These are phyloP conservation scores for Cercopithecus petaurista DNA, from an alignment of 2,797 vertebrate genomes.

Conservation along the genomic window DNA sequence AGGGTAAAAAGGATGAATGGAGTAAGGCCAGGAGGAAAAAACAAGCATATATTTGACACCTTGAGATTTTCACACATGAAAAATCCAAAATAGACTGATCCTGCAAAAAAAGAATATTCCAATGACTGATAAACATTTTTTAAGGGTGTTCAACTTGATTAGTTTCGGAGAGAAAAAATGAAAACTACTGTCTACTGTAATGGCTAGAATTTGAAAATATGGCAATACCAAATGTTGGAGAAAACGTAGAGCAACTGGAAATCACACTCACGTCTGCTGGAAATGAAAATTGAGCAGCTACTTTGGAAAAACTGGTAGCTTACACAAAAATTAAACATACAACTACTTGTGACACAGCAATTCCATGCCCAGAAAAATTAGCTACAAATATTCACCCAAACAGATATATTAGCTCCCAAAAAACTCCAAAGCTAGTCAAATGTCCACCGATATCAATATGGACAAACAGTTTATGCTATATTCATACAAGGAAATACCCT, in stretches of 20 bases:
- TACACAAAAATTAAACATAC: neutral
- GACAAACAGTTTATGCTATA: neutral
- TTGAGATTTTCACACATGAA: neutral
- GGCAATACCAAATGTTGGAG: no score
- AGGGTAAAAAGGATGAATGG: neutral
- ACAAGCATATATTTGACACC: neutral
- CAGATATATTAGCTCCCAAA: neutral
- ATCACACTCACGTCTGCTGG: rapidly evolving
- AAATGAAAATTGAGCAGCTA: no score
- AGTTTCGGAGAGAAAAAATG: neutral
- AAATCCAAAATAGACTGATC: neutral
- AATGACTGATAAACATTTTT: neutral
- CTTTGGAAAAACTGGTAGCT: no score
- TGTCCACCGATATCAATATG: neutral
- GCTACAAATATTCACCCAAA: neutral
- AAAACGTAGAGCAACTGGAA: neutral
- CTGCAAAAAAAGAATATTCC: neutral
- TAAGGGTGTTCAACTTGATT: neutral
- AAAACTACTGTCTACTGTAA: neutral
- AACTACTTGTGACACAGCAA: neutral
- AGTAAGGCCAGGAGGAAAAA: neutral
- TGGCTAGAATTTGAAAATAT: neutral
- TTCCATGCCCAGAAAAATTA: neutral
- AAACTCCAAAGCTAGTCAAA: neutral
- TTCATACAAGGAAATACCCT: neutral